Evolutionary conservation across 2,113 vertebrate genomes (phyloP), one percentile per base, ranked within the genome.

Genomic region (Esox niger): DNA sequence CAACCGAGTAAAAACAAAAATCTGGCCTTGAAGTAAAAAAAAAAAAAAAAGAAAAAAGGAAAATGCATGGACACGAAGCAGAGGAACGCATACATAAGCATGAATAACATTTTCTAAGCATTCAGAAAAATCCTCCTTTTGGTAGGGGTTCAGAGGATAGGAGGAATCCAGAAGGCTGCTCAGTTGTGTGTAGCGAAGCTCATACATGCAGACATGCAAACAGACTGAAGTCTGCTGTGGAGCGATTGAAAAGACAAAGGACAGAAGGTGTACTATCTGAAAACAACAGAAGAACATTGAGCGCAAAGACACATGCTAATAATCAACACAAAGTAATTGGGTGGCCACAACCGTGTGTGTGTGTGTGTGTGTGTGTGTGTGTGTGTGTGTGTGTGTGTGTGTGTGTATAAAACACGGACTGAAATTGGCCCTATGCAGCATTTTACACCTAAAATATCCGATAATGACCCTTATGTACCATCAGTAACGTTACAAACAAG

Each of bases 201-300:
- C 72, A 75, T 82, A 71, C 76, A 70, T 77, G 71, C 79, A 83
- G 75, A 83, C 30, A 26, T 84, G 81, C 78, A 86, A 83, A 87
- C 84, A 38, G 79, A 82, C 69, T 80, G 60, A 79, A 81, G 69
- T 70, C 82, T 83, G 61, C 52, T 82, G 79, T 60, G 66, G 66
- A 74, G 77, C 64, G 78, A 29, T 38, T 27, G 26, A 29, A 52
- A 52, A 52, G n/a, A 23, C 3, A 15, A 52, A 52, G n/a, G 8
- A 52, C 15, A 21, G 47, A 2, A 21, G 47, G 20, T 15, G 11
- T 52, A 23, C 47, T 43, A 17, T 15, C 38, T 23, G 27, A 15
- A 46, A 10, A 49, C 2, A 30, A 6, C 26, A 62, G 17, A 49
- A n/a, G 15, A 23, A 64, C 62, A 57, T 13, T 27, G 38, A 17